Evolutionary conservation across 2,797 vertebrate genomes (phyloP), one percentile per base, ranked within the genome.

Genomic region (Pseudomugil gertrudae): DNA sequence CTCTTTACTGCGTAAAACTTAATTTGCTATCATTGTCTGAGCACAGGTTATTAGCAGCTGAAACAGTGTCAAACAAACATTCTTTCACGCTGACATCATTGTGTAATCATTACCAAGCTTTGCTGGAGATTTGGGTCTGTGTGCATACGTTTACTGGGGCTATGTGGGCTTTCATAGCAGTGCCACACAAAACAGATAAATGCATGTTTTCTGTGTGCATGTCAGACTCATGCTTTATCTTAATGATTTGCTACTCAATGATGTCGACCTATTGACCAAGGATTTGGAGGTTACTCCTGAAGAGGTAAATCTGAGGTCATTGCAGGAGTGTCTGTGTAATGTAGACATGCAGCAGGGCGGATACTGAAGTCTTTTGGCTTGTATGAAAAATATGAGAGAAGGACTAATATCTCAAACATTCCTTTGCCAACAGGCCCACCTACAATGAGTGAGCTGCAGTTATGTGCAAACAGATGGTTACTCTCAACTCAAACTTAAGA

Each of bases 341-440:
- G 74, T 81, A 74, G 73, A 77, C 64, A 59, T 21, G 51, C 33
- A 76, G 76, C 38, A 60, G 72, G 60, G 62, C 48, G 71, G 74
- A 78, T 72, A 61, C 66, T 74, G 57, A 15, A 47, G 56, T 74
- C 57, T 53, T 74, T 57, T 53, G 66, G 63, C 69, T 77, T 54
- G 67, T 51, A 62, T 57, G 65, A 79, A 73, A 85, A 80, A 83
- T 74, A 71, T 77, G 75, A 83, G 80, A 74, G 74, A 76, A 71
- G 66, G 40, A 63, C 78, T 73, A 71, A 89, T 83, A 83, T 85
- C 69, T 84, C 71, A 83, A 74, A 79, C 87, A 89, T 92, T 89
- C 80, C 87, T 74, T 69, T 33, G 76, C 62, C 79, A 87, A 85
- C 69, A 83, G 84, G 84, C 84, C 89, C 87, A 90, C 86, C 88